Percentiles rank a stretch among this genome's conserved stretches.
phyloP scores from a whole-genome alignment of 2,888 invertebrate genomes.

The Ceratothoa steindachneri region DNA sequence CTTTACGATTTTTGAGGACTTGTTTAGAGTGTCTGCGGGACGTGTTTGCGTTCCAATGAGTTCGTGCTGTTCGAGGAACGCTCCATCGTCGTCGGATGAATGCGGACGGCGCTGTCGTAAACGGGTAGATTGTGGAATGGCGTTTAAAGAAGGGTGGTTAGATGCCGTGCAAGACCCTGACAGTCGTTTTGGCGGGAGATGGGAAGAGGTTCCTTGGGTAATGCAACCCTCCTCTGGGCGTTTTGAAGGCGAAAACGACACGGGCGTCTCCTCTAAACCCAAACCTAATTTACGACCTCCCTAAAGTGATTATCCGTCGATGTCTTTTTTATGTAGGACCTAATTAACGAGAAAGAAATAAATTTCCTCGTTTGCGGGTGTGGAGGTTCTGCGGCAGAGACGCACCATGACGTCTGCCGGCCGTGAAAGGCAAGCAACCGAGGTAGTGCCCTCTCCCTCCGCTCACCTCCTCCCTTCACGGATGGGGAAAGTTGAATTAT shows the following conservation, averaged over 20 bases:
- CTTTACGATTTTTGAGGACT: neutral
- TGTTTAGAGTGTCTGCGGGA: neutral
- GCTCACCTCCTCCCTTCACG: too few species aligned
- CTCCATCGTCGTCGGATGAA: neutral
- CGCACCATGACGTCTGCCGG: too few species aligned
- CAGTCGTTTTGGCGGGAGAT: too few species aligned
- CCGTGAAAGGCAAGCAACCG: too few species aligned
- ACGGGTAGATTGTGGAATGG: neutral
- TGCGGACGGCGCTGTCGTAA: neutral
- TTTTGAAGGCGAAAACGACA: neutral
- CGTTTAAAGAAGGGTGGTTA: neutral
- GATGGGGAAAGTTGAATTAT: too few species aligned
- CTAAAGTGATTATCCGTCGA: neutral
- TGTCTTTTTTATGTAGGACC: neutral
- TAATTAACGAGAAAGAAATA: neutral
- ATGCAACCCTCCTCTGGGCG: neutral
- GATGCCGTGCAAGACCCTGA: too few species aligned
- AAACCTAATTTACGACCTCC: neutral
- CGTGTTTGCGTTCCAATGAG: slow-evolving; percentile 8
- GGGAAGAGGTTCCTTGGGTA: too few species aligned
- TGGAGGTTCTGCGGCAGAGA: too few species aligned
- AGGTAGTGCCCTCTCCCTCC: too few species aligned
- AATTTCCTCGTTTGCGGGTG: too few species aligned
- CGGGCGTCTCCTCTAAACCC: neutral
- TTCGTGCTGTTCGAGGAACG: neutral